Evolutionary conservation across 2,113 vertebrate species (phyloP), one percentile per base, ranked within the genome.

Genomic region (Protobothrops flavoviridis): DNA sequence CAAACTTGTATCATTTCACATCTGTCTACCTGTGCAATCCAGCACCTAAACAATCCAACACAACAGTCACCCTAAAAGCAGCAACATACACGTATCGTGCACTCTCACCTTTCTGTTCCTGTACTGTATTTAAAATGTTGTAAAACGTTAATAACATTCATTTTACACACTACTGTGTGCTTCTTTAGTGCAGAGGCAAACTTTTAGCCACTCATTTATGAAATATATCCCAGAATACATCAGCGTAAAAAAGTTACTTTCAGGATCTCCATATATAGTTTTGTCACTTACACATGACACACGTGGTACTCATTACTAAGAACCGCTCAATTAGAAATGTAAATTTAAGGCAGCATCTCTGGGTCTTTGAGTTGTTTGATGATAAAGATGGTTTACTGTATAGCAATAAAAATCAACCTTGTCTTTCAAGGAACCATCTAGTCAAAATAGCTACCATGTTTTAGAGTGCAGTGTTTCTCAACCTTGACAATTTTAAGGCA

Each of bases 161-260:
- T 92, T 53, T 52, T 4, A 93, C 95, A 87, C 0, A 1, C 12
- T 81, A 13, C 85, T 33, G 89, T 90, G 69, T 23, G 74, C 69
- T 53, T 95, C 93, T 85, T 92, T 90, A 85, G 23, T 69, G 52
- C 56, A 88, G 33, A 23, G 15, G 86, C 55, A 55, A 92, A 94
- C 61, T 23, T 89, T 92, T 88, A 91, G 12, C 45, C 90, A 86
- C 94, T 88, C 24, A 61, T 92, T 33, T 74, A 97, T 21, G 94
- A 96, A 97, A 97, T 95, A 97, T 94, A 95, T 93, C 52, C 29
- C 56, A 90, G 45, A 96, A 91, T 59, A 93, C 88, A 95, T 53
- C 90, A 94, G 56, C 56, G 94, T 55, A 56, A 90, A n/a, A 94
- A 94, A 96, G 94, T 95, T 48, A 96, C 92, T 53, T 91, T 91